Percentiles rank a stretch among this genome's conserved stretches.
phyloP scores from a whole-genome alignment of 2,113 vertebrate genomes.

The Herpailurus yagouaroundi region DNA sequence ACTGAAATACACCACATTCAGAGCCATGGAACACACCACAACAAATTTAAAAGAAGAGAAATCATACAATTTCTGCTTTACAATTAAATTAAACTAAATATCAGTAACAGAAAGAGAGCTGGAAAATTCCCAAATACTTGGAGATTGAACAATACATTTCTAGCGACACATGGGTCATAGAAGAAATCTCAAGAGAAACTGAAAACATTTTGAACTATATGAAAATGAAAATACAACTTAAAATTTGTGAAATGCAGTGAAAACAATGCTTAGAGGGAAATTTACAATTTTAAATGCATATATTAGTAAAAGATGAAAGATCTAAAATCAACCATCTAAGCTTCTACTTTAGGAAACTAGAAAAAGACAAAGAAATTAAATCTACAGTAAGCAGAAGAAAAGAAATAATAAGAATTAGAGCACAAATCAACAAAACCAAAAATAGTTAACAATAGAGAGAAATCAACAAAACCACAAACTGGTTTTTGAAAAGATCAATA shows the following conservation, averaged over 20 bases:
- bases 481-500: neutral
- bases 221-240: neutral
- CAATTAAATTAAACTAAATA: neutral
- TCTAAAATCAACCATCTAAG: neutral
- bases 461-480: neutral
- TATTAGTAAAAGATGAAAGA: neutral
- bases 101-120: neutral
- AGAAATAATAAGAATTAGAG: neutral
- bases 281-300: neutral
- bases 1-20: neutral
- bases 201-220: neutral
- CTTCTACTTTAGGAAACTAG: neutral
- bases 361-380: neutral
- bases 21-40: neutral
- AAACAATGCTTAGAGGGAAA: neutral
- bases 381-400: neutral
- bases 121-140: neutral
- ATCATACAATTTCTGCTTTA: neutral
- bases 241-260: neutral
- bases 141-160: neutral
- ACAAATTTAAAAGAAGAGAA: neutral
- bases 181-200: neutral
- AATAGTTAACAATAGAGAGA: neutral
- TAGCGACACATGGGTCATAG: neutral
- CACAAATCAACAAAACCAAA: neutral